A percentile compares a stretch with the other conserved stretches of the same genome.
phyloP scores from a whole-genome alignment of 2,888 invertebrate species.

The Mayetiola destructor region DNA sequence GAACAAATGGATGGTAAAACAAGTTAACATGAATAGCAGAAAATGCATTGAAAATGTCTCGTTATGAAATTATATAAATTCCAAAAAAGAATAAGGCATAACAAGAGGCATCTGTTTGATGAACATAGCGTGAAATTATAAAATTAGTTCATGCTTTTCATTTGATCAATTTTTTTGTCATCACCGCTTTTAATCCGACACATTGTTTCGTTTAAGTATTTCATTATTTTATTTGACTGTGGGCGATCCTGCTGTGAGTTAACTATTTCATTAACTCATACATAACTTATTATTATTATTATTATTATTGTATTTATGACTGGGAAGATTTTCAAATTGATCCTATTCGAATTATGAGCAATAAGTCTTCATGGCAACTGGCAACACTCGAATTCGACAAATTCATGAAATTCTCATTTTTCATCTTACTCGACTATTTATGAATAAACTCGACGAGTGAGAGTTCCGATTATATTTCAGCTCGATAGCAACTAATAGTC shows the following conservation, averaged over 20 bases:
- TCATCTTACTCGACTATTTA: no score
- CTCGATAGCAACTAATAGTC: no score
- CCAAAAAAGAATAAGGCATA: constrained; percentile 15
- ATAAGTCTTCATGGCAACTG: not conserved
- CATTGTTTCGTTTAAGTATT: not conserved
- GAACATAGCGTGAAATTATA: constrained; percentile 29
- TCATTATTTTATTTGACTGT: constrained; percentile 8
- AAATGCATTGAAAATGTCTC: constrained; percentile 8
- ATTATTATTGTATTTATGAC: no score
- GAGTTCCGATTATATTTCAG: no score
- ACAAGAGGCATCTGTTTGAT: constrained; percentile 33
- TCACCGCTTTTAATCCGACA: not conserved
- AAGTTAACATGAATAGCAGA: not conserved
- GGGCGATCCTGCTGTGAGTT: constrained; percentile 13
- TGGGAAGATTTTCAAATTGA: no score
- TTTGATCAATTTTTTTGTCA: constrained; percentile 9
- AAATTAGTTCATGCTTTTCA: constrained; percentile 15
- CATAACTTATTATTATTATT: not conserved
- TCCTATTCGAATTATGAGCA: not conserved
- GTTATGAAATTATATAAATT: constrained; percentile 13
- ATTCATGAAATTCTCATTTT: not conserved
- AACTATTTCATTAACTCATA: constrained; percentile 2
- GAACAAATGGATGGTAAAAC: no score
- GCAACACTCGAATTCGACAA: not conserved
- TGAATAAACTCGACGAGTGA: no score